phyloP scores from a whole-genome alignment of 2,888 invertebrate genomes.

The Lasioglossum calceatum region DNA sequence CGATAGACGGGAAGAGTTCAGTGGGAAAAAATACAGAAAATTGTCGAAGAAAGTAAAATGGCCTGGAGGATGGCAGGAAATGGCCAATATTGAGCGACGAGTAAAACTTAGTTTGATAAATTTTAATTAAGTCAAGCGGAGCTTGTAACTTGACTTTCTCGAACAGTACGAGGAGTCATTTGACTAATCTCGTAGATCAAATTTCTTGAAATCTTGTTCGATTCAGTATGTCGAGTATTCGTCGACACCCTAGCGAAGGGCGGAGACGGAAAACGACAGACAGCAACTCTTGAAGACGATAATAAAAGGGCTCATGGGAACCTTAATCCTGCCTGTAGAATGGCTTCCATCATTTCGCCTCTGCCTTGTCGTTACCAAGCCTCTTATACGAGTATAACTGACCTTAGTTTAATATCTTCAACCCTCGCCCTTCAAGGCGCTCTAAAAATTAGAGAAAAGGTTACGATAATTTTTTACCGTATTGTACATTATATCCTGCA shows the following conservation, averaged over 20 bases:
- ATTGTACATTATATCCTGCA: no score
- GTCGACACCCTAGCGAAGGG: constrained; percentile 10
- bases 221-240: constrained; percentile 31
- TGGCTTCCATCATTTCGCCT: constrained; percentile 38
- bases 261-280: constrained; percentile 17
- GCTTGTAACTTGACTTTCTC: background rate
- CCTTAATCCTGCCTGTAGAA: constrained; percentile 52
- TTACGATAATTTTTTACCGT: no score
- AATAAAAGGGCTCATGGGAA: constrained; percentile 52
- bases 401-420: background rate
- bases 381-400: background rate
- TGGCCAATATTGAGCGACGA: background rate
- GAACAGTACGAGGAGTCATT: background rate
- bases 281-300: constrained; percentile 43
- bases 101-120: background rate
- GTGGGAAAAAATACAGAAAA: background rate
- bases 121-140: background rate
- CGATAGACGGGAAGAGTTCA: background rate
- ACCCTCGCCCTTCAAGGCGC: no score
- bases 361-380: constrained; percentile 24
- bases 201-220: constrained; percentile 39
- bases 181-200: background rate
- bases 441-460: no score
- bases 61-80: background rate
- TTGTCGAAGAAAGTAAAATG: background rate